A percentile compares a stretch with the other conserved stretches of the same genome.
phyloP scores from a whole-genome alignment of 2,888 invertebrate genomes.

The Spilarctia lutea region DNA sequence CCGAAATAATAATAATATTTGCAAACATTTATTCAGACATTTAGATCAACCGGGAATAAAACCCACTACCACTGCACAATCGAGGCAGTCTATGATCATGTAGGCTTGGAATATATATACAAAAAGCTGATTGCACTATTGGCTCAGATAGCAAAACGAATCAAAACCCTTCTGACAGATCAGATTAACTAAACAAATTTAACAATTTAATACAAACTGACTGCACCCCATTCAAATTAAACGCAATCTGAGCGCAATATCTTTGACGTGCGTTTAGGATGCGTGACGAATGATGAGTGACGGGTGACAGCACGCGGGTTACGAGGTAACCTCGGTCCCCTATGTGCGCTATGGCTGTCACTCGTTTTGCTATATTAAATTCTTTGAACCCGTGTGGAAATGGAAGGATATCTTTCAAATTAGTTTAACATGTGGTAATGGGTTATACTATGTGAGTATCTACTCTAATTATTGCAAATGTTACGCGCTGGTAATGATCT shows the following conservation, averaged over 20 bases:
- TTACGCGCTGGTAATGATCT: not conserved
- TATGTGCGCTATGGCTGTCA: slow-evolving; percentile 47
- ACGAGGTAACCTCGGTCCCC: slow-evolving; percentile 61
- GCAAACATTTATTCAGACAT: no score
- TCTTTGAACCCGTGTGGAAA: slow-evolving; percentile 57
- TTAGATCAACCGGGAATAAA: no score
- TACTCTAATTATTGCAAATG: not conserved
- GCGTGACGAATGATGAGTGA: slow-evolving; percentile 83
- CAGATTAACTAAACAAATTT: slow-evolving; percentile 49
- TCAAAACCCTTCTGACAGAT: slow-evolving; percentile 11
- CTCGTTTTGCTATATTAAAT: slow-evolving; percentile 65
- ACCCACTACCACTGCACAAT: no score
- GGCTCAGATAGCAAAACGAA: not conserved
- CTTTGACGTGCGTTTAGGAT: slow-evolving; percentile 65
- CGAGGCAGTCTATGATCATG: no score
- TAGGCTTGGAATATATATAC: no score
- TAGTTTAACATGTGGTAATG: slow-evolving; percentile 29
- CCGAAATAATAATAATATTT: no score
- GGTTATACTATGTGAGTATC: not conserved
- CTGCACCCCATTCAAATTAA: slow-evolving; percentile 63
- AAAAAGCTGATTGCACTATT: not conserved
- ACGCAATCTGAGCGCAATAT: slow-evolving; percentile 69
- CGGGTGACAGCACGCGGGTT: slow-evolving; percentile 61
- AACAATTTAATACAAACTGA: slow-evolving; percentile 49
- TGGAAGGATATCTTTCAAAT: slow-evolving; percentile 43